Conservation (phyloP, 2,888 invertebrate genomes). For the Griposia aprilina region DNA sequence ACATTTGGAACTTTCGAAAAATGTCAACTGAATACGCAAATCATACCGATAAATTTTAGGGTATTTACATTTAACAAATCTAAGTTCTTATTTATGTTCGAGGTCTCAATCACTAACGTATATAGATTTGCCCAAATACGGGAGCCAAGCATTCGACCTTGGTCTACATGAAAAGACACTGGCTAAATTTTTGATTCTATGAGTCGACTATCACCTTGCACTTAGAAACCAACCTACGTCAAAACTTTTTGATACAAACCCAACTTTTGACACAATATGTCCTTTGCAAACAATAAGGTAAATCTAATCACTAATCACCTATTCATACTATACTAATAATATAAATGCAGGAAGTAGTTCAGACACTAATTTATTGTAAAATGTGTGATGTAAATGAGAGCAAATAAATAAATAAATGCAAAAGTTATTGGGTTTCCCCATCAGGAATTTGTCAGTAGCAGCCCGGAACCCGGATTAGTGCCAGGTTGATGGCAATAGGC, state of each 20-base stretch:
- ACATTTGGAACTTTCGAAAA: neutral
- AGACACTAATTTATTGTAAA: too few species aligned
- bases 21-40: neutral
- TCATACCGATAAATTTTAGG: neutral
- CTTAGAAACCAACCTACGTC: neutral
- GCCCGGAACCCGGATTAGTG: neutral
- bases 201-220: constrained; percentile 8
- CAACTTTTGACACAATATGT: neutral
- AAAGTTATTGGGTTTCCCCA: too few species aligned
- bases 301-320: neutral
- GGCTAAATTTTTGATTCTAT: neutral
- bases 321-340: neutral
- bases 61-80: too few species aligned
- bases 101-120: constrained; percentile 7
- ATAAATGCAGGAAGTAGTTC: neutral
- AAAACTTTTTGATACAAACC: neutral
- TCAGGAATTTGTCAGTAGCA: neutral
- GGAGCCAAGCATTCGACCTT: neutral
- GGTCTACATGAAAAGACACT: neutral
- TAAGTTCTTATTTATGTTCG: neutral
- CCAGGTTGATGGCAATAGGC: neutral
- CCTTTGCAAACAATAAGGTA: neutral
- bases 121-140: constrained; percentile 28
- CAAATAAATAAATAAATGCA: too few species aligned
- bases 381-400: too few species aligned